A percentile compares a stretch with the other conserved stretches of the same genome.
Conservation (phyloP, 1,140 invertebrate species). For the Drosophila pachea region DNA sequence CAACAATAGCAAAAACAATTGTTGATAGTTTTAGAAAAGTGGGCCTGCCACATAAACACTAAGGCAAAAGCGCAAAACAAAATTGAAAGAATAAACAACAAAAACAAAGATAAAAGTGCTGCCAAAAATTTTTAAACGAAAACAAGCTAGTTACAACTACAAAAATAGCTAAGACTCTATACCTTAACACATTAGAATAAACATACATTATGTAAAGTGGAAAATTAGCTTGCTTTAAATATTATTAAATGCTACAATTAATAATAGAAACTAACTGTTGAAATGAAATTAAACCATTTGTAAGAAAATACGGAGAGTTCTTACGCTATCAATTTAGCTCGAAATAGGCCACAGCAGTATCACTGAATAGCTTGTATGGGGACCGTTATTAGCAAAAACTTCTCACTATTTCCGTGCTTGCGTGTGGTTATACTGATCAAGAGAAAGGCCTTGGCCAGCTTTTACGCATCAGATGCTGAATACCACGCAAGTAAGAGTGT, state of each 20-base stretch:
- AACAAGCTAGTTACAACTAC: neutral
- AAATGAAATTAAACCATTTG: too few relatives aligned
- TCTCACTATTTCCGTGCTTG: slow-evolving; percentile 50
- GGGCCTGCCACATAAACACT: slow-evolving; percentile 52
- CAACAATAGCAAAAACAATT: slow-evolving; percentile 58
- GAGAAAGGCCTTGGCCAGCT: slow-evolving; percentile 57
- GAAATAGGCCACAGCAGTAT: neutral
- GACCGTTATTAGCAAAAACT: slow-evolving; percentile 27
- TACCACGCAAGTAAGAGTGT: slow-evolving; percentile 15
- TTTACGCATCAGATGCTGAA: slow-evolving; percentile 45
- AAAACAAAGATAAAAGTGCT: slow-evolving; percentile 25
- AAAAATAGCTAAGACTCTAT: neutral
- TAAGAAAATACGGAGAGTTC: neutral
- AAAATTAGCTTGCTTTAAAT: too few relatives aligned
- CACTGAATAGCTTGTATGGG: slow-evolving; percentile 20
- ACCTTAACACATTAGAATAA: neutral
- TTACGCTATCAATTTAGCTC: neutral
- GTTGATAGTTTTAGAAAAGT: slow-evolving; percentile 53
- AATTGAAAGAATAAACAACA: slow-evolving; percentile 24
- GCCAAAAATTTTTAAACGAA: neutral
- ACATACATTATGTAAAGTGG: neutral
- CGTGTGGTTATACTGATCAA: slow-evolving; percentile 4
- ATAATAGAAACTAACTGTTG: too few relatives aligned
- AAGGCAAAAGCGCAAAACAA: slow-evolving; percentile 38
- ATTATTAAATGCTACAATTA: too few relatives aligned